These are phyloP conservation scores for Spinus olivaceus DNA, from an alignment of 2,797 vertebrate species.

Conservation along the genomic window DNA sequence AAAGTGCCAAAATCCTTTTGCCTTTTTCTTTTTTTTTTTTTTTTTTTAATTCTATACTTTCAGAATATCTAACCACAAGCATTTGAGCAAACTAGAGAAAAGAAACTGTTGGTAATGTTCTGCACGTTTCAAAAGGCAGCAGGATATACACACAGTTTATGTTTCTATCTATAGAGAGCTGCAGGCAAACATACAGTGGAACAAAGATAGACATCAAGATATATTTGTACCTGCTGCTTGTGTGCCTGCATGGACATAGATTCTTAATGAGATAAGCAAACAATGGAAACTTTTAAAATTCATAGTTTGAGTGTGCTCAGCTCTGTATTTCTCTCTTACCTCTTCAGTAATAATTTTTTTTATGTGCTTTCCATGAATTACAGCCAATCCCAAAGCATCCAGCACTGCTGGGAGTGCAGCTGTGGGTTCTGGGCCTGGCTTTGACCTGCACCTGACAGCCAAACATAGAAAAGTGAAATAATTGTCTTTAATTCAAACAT, in stretches of 20 bases:
- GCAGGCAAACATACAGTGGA: slow-evolving; percentile 73
- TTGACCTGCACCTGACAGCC: not conserved
- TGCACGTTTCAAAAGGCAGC: slow-evolving; percentile 68
- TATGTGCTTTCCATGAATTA: fast-evolving
- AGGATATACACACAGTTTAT: slow-evolving; percentile 65
- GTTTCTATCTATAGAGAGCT: slow-evolving; percentile 71
- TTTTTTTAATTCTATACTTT: slow-evolving; percentile 29
- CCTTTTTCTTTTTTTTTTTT: not conserved
- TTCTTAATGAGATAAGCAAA: slow-evolving; percentile 70
- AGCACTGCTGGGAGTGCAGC: not conserved
- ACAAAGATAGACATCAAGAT: slow-evolving; percentile 72
- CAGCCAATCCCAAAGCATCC: not conserved
- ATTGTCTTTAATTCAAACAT: not conserved
- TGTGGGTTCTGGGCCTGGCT: not conserved
- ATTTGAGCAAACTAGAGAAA: slow-evolving; percentile 71
- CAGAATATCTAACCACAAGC: slow-evolving; percentile 61
- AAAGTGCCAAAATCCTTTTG: not conserved
- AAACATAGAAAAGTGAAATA: not conserved
- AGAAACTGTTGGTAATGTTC: slow-evolving; percentile 74
- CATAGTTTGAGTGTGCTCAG: not conserved
- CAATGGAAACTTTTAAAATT: slow-evolving; percentile 79
- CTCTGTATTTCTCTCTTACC: not conserved
- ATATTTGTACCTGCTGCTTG: slow-evolving; percentile 64
- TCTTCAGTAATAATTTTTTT: not conserved
- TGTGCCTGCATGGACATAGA: slow-evolving; percentile 59